Base-by-base conservation (phyloP, 2,888 invertebrate genomes). In the Oscheius onirici region DNA sequence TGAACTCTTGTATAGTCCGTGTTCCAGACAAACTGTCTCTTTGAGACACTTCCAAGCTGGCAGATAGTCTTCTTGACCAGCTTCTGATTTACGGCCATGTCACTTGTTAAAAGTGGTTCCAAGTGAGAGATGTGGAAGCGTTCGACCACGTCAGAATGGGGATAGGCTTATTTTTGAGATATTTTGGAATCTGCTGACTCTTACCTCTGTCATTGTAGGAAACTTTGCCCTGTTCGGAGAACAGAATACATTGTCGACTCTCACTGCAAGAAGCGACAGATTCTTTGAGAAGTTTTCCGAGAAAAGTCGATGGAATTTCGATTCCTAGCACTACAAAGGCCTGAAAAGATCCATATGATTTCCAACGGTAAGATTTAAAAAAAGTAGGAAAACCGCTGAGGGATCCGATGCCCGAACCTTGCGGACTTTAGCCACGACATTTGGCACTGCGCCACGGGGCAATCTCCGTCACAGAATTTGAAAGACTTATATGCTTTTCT, bases 121-220 rank as follows among this genome's bases (percentile, higher is more conserved):
- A 68, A 41, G 34, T 72, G 72, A 11, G 58, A 63, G 54, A 72
- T 34, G 46, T 72, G 72, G 44, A 68, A 72, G 11, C 68, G 57
- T 28, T 72, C 72, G 15, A 72, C 43, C n/a, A 55, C 67, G 17
- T 72, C 72, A n/a, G 72, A 51, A 20, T 15, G 10, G 13, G 41
- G 26, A 26, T 63, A 63, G 5, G 34, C 67, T 68, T n/a, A n/a
- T n/a, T n/a, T n/a, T n/a, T n/a, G n/a, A 28, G 34, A 22, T 20
- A 24, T 17, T 20, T 15, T 63, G 1, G 17, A 22, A 17, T 54
- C 6, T 10, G 2, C n/a, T 49, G 34, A 10, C 11, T 10, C 5
- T 49, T 24, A 66, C 66, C 55, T n/a, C 54, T 66, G 43, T 68
- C 72, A 26, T 52, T 43, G 40, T 58, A 72, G 22, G 58, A 24